Evolutionary conservation across 2,888 invertebrate species (phyloP), one percentile per base, ranked within the genome.

Genomic region (Melinopterus prodromus): DNA sequence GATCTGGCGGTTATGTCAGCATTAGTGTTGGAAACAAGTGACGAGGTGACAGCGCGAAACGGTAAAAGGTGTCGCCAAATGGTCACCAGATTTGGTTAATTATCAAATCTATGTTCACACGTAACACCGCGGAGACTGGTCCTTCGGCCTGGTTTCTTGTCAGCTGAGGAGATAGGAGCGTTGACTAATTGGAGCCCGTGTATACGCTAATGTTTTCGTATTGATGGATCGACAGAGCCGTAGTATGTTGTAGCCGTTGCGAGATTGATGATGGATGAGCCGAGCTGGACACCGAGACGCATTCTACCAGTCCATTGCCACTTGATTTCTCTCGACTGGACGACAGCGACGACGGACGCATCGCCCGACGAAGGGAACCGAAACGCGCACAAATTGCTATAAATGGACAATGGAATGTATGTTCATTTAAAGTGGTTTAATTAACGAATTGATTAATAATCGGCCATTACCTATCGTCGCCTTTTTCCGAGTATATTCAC

Each of bases 191-290:
- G 85, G 85, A 83, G 80, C 79, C 82, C 80, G 82, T 87, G 87
- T 53, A 53, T 87, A 86, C 85, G 85, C 85, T 86, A 86, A 87
- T 87, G 86, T 86, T 83, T 79, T 83, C 53, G 53, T 86, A 86
- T 86, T 87, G 87, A 87, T 87, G 86, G 87, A 87, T 87, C 86
- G 87, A 85, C 85, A 83, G 81, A 84, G 81, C 80, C 82, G 82
- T 82, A 78, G 78, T 78, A 78, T 78, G 75, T 80, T 83, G 82
- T 83, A 83, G 53, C 53, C 80, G 80, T 80, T 80, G 79, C 80
- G 80, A 80, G 81, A 79, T 53, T 53, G 53, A 84, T 84, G 84
- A 84, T 84, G 82, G 84, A 84, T 84, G 83, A 82, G 82, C 79
- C 80, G 80, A n/a, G 80, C 81, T 83, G 76, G 79, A 79, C 80